Base-by-base conservation (phyloP, 1,140 invertebrate genomes). In the Ctenoplectra terminalis region DNA sequence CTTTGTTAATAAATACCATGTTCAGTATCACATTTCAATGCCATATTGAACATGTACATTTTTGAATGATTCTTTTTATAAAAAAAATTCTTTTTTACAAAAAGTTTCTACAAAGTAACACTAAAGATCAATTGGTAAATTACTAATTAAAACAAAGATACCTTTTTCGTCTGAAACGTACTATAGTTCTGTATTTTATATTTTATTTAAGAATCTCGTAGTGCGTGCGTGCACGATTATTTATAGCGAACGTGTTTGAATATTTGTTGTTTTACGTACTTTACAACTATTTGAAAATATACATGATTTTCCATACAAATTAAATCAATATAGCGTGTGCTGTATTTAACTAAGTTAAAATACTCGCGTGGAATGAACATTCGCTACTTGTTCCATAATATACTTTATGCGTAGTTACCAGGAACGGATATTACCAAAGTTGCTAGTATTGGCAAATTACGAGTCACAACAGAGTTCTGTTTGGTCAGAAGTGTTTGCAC, bases 161-260 rank as follows among this genome's bases (percentile, higher is more conserved):
- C 8, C 1, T 23, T 58, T 0, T 40, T 69, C 29, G 29, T 75
- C 37, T 43, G 75, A 48, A 76, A 82, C 15, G 31, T 56, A 54
- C 37, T 76, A 34, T 23, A 48, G 29, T 56, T 61, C 9, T 60
- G 63, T 71, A 13, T 73, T 77, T 73, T 81, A 73, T 37, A 50
- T 67, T 69, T 75, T 76, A 40, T 77, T 87, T 81, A 64, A 87
- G 81, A 87, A 87, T 87, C 77, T 87, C 81, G 29, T 58, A 56
- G 48, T 73, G 82, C 17, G 34, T 64, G 64, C 34, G 69, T 61
- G 64, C 52, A 86, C 37, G 29, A 75, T 86, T 83, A 87, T 86
- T 85, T 85, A 86, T 86, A 69, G 61, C 73, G 73, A 43, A 67
- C n/a, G 56, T 54, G 34, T 72, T 72, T 81, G 34, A 76, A 72